Conservation (phyloP, 2,113 vertebrate genomes). For the Tragelaphus buxtoni region DNA sequence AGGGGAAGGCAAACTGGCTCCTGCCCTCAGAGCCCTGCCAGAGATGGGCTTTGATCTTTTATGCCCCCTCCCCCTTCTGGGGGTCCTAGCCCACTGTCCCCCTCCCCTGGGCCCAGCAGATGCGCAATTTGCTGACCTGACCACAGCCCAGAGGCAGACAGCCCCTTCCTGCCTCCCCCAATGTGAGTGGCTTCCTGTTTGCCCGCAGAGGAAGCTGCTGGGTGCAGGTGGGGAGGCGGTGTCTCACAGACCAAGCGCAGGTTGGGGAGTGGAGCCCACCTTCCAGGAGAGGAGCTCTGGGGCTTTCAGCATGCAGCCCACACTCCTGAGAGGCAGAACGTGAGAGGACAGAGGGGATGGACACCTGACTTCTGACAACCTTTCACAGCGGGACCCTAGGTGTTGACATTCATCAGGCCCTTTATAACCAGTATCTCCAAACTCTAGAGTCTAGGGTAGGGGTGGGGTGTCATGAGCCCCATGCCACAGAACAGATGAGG, state of each 20-base stretch:
- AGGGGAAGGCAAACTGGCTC: background rate
- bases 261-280: background rate
- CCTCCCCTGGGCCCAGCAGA: background rate
- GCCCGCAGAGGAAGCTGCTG: background rate
- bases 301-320: background rate
- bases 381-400: background rate
- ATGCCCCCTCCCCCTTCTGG: background rate
- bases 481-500: background rate
- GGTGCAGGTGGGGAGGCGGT: background rate
- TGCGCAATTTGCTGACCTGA: background rate
- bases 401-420: background rate
- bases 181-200: conserved; percentile 54
- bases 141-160: background rate
- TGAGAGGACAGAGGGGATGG: background rate
- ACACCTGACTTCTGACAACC: background rate
- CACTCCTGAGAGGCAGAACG: background rate
- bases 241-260: background rate
- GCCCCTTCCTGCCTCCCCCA: background rate
- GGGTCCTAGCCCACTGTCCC: background rate
- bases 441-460: background rate
- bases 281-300: background rate
- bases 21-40: background rate
- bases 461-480: background rate
- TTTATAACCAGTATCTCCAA: background rate
- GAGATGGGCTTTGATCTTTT: background rate